A percentile compares a stretch with the other conserved stretches of the same genome.
Conservation (phyloP, 1,140 invertebrate genomes). For the Trichomalopsis sarcophagae region DNA sequence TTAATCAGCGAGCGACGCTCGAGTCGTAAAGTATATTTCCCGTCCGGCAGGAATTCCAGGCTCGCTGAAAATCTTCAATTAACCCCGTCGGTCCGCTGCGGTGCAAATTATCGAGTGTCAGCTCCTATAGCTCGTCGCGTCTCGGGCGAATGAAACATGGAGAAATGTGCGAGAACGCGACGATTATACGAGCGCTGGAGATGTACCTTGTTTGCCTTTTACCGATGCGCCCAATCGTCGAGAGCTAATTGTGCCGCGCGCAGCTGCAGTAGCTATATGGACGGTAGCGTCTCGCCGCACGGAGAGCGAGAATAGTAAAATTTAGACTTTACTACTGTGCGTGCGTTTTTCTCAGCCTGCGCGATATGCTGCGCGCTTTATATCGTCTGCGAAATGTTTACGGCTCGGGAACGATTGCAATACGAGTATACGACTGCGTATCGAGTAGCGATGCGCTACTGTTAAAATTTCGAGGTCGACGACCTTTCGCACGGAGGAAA, state of each 20-base stretch:
- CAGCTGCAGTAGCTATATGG: too few relatives aligned
- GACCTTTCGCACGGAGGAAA: background rate
- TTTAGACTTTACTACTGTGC: background rate
- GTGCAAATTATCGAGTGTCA: constrained; percentile 2
- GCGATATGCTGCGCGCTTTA: background rate
- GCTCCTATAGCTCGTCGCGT: background rate
- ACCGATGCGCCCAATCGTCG: background rate
- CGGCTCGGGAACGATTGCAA: background rate
- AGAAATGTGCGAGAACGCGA: background rate
- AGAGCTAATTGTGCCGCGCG: background rate
- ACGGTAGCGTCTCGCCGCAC: too few relatives aligned
- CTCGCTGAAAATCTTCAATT: constrained; percentile 27
- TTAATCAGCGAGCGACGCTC: background rate
- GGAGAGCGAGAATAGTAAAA: background rate
- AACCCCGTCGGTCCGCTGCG: background rate
- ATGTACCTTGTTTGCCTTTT: constrained; percentile 1
- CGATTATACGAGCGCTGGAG: background rate
- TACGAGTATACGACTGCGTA: background rate
- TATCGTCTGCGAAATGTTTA: background rate
- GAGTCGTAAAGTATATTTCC: constrained; percentile 17
- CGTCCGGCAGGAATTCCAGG: constrained; percentile 4
- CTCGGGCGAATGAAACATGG: background rate
- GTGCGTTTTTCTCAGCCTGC: background rate
- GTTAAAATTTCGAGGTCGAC: background rate
- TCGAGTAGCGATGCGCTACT: too few relatives aligned